Evolutionary conservation across 2,113 vertebrate species (phyloP).

Genomic region (Pimephales promelas): DNA sequence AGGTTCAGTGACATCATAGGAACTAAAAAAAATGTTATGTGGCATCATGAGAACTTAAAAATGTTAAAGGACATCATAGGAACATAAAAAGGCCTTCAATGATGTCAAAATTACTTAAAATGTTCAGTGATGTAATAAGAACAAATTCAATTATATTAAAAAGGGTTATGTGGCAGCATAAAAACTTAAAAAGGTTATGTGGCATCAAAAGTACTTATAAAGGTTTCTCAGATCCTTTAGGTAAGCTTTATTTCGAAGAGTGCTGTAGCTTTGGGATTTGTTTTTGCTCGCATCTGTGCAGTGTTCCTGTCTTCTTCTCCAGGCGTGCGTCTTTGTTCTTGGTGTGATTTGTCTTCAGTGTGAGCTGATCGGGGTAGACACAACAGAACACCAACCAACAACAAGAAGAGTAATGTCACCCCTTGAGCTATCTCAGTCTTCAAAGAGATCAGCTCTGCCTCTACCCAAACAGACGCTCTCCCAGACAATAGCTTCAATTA

Average conservation of each 20-base stretch:
- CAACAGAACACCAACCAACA: slow-evolving; percentile 50
- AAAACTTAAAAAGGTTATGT: not conserved
- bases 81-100: not conserved
- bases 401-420: slow-evolving; percentile 37
- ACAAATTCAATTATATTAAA: no score
- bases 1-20: not conserved
- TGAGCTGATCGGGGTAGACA: slow-evolving; percentile 50
- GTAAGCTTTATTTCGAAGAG: not conserved
- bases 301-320: not conserved
- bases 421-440: slow-evolving; percentile 29
- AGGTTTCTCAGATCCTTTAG: not conserved
- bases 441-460: slow-evolving; percentile 22
- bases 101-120: no score
- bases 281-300: not conserved
- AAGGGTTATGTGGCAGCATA: no score
- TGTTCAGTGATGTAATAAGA: no score
- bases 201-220: not conserved
- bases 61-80: not conserved
- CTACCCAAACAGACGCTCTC: slow-evolving; percentile 33
- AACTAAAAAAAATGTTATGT: not conserved
- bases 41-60: not conserved
- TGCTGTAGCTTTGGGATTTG: not conserved
- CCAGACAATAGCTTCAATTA: slow-evolving; percentile 43
- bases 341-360: slow-evolving; percentile 49
- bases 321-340: slow-evolving; percentile 41